Base-by-base conservation (phyloP, 2,888 invertebrate genomes). In the Cerastis rubricosa region DNA sequence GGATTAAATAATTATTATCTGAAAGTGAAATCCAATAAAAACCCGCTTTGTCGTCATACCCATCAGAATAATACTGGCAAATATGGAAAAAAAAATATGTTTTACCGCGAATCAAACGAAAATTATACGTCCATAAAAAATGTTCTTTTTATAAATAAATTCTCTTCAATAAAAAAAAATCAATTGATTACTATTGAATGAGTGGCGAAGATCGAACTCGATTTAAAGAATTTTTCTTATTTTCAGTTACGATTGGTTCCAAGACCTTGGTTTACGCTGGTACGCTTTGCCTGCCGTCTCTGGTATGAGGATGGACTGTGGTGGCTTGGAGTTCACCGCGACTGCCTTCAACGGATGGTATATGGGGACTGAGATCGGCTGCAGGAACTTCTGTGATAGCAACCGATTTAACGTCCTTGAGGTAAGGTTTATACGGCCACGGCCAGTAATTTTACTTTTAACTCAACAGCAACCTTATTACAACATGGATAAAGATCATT, bases 311-410 rank as follows among this genome's bases (percentile, higher is more conserved):
- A 98, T 99, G 92, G 99, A 99, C 94, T 99, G 99, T 89, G 99
- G 99, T 2, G 99, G 99, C 0, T 95, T 99, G 57, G 98, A 99
- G 94, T 99, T 99, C 93, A 98, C 99, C 0, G 99, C 98, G 0
- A 98, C 98, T 9, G 99, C 99, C 17, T 99, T 99, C 96, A 99
- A 99, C 93, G 99, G 99, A 45, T 99, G 99, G 99, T 99, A 99
- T 95, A 99, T 99, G 99, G 98, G 98, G 85, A 99, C 99, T 0
- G 99, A 99, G 97, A 99, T 99, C 80, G 99, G 98, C 14, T 98
- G 99, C 90, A 97, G 99, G 78, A 98, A 99, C 95, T 97, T 99
- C 35, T 98, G 99, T 91, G 99, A 99, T 93, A 93, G 97, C 49
- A 98, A 98, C 90, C 97, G 99, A 74, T 98, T 98, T 88, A 99